Evolutionary conservation across 2,888 invertebrate species (phyloP).

Genomic region (Phyto melanocephala): DNA sequence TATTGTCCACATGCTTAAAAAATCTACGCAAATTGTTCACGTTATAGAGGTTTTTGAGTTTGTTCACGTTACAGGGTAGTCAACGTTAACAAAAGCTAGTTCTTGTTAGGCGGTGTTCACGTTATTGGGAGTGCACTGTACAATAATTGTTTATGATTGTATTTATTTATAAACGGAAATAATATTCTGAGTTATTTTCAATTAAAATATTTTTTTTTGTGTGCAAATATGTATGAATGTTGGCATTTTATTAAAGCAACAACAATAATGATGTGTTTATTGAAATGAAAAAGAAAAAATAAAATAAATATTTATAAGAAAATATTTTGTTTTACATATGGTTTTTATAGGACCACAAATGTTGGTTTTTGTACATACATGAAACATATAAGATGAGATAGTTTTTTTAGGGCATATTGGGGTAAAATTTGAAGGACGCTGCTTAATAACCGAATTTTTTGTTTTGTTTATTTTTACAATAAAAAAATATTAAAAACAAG

Average conservation of each 20-base stretch:
- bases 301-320: not conserved
- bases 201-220: not conserved
- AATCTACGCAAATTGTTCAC: no score
- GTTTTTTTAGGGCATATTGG: not conserved
- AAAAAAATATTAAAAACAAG: no score
- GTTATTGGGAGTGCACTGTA: no score
- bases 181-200: not conserved
- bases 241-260: constrained; percentile 13
- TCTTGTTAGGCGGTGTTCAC: no score
- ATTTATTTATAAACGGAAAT: not conserved
- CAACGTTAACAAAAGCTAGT: no score
- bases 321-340: constrained; percentile 4
- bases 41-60: no score
- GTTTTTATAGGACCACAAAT: not conserved
- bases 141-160: not conserved
- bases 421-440: not conserved
- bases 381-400: not conserved
- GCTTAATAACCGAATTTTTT: no score
- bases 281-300: not conserved
- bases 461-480: no score
- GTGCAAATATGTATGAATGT: not conserved
- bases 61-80: no score
- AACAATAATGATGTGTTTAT: constrained; percentile 46
- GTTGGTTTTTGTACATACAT: constrained; percentile 7
- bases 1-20: no score